Evolutionary conservation across 2,113 vertebrate species (phyloP).

Genomic region (Cricetomys ansorgei): DNA sequence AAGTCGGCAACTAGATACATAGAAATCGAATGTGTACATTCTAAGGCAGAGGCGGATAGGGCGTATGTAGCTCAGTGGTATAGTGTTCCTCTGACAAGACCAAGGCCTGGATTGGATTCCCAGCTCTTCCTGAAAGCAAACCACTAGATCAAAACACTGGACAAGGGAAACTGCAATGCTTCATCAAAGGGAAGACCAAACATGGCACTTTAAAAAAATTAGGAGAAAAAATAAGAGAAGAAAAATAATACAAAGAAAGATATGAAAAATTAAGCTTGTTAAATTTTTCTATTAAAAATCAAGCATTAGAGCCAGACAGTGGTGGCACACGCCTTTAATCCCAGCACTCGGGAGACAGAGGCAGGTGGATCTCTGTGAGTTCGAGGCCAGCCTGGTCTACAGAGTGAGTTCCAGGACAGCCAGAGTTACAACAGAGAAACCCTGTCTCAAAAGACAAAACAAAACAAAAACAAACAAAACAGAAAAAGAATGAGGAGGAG

Average conservation of each 20-base stretch:
- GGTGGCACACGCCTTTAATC: too few relatives aligned
- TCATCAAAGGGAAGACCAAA: slow-evolving; percentile 58
- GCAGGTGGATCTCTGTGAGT: too few relatives aligned
- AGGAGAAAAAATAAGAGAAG: background rate
- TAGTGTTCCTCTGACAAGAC: background rate
- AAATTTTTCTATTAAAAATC: background rate
- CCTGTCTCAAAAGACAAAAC: too few relatives aligned
- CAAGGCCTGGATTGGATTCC: background rate
- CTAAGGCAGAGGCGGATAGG: background rate
- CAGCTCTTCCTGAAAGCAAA: background rate
- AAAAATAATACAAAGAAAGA: background rate
- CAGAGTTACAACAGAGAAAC: too few relatives aligned
- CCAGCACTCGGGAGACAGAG: too few relatives aligned
- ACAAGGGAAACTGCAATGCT: background rate
- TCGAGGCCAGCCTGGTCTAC: too few relatives aligned
- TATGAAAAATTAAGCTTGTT: background rate
- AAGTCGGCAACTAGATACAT: background rate
- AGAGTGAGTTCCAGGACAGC: too few relatives aligned
- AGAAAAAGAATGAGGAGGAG: too few relatives aligned
- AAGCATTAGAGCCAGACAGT: background rate
- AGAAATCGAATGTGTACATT: background rate
- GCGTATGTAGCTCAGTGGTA: background rate
- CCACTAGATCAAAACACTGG: slow-evolving; percentile 19
- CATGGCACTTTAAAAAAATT: background rate
- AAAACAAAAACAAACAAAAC: too few relatives aligned